Conservation (phyloP, 2,888 invertebrate genomes). For the Meloe dianella region DNA sequence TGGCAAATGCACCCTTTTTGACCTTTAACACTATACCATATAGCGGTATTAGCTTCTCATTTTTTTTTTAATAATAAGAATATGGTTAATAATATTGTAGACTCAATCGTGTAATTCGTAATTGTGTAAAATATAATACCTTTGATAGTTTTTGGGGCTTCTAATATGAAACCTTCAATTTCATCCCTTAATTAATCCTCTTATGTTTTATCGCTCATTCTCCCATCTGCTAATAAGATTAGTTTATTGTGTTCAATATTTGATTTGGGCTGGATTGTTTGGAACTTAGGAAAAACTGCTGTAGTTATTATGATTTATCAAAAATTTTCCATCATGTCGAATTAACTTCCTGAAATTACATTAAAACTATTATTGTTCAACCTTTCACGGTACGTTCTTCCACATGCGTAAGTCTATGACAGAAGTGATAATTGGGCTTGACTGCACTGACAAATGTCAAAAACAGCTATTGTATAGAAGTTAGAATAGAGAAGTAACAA, state of each 20-base stretch:
- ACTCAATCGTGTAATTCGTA: background rate
- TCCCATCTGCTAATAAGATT: slow-evolving; percentile 7
- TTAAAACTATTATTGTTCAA: slow-evolving; percentile 7
- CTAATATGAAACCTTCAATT: slow-evolving; percentile 5
- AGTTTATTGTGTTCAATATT: slow-evolving; percentile 6
- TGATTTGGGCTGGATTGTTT: too few relatives aligned
- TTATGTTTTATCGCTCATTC: slow-evolving; percentile 8
- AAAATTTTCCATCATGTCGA: too few relatives aligned
- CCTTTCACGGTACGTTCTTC: background rate
- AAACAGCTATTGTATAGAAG: slow-evolving; percentile 18
- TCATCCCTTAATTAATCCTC: slow-evolving; percentile 11
- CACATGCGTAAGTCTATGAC: background rate
- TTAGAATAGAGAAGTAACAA: slow-evolving; percentile 4
- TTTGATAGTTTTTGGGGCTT: background rate
- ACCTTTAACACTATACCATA: slow-evolving; percentile 12
- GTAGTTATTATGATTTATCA: background rate
- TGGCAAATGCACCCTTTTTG: slow-evolving; percentile 11
- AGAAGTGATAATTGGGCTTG: background rate
- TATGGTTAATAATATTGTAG: background rate
- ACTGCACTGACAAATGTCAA: slow-evolving; percentile 22
- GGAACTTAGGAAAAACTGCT: too few relatives aligned
- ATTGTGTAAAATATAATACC: too few relatives aligned
- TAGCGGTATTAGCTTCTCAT: too few relatives aligned
- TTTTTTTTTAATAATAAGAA: background rate
- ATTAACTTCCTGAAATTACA: background rate